Evolutionary conservation across 2,113 vertebrate species (phyloP).

Genomic region (Engraulis encrasicolus): DNA sequence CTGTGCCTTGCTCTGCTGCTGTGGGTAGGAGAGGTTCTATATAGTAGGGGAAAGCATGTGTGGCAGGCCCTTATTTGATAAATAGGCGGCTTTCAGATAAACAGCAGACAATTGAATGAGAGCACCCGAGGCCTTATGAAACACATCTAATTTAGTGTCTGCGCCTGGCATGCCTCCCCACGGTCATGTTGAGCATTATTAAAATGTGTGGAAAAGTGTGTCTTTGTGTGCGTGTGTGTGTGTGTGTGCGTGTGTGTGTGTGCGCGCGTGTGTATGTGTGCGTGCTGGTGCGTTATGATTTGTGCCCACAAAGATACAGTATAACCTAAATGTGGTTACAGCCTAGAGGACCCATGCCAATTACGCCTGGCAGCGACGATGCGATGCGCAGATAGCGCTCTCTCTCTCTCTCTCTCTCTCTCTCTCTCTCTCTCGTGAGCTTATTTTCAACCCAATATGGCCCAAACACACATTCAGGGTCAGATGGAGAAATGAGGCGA

Average conservation of each 20-base stretch:
- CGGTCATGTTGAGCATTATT: constrained; percentile 53
- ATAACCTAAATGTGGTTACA: constrained; percentile 29
- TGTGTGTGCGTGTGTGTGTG: constrained; percentile 5
- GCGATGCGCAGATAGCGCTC: neutral
- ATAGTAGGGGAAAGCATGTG: constrained; percentile 23
- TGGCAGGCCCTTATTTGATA: constrained; percentile 39
- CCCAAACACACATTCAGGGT: constrained; percentile 31
- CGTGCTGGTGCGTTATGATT: neutral
- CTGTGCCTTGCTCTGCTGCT: too few relatives aligned
- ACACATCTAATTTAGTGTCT: constrained; percentile 44
- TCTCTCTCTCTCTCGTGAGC: neutral
- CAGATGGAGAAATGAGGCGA: constrained; percentile 9
- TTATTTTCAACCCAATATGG: constrained; percentile 23
- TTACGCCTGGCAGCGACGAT: constrained; percentile 3
- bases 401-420: neutral
- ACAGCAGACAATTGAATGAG: constrained; percentile 55
- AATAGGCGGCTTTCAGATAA: constrained; percentile 43
- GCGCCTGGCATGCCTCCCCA: neutral
- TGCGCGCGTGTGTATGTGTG: neutral
- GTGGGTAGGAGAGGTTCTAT: neutral
- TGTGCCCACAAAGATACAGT: neutral
- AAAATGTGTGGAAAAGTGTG: constrained; percentile 39
- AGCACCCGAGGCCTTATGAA: constrained; percentile 35
- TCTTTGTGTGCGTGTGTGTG: neutral
- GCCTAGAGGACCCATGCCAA: constrained; percentile 36